Conservation (phyloP, 2,797 vertebrate genomes). For the Cirrhinus mrigala region DNA sequence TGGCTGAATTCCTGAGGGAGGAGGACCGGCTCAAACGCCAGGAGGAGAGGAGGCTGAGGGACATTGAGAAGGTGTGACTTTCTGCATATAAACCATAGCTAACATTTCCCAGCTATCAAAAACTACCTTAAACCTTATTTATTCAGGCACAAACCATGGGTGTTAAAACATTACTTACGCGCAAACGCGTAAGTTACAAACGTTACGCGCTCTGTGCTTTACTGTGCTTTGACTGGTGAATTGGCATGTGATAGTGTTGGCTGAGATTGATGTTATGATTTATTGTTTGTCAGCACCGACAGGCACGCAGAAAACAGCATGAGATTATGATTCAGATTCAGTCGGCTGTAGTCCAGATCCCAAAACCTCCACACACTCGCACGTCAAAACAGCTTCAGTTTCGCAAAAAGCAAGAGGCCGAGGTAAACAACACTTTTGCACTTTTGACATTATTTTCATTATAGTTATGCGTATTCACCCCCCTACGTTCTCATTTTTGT, state of each 20-base stretch:
- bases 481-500: background rate
- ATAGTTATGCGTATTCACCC: background rate
- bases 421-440: slow-evolving; percentile 76
- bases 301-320: slow-evolving; percentile 74
- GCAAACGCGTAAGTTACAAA: too few species aligned
- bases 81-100: background rate
- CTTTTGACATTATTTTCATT: background rate
- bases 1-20: slow-evolving; percentile 67
- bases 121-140: background rate
- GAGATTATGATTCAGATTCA: slow-evolving; percentile 81
- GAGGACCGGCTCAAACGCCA: slow-evolving; percentile 73
- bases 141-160: background rate
- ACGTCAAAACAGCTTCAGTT: slow-evolving; percentile 74
- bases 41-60: slow-evolving; percentile 74
- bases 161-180: background rate
- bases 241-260: slow-evolving; percentile 61
- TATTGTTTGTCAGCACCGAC: slow-evolving; percentile 71
- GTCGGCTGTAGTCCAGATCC: slow-evolving; percentile 77
- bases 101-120: background rate
- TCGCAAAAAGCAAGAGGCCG: slow-evolving; percentile 81
- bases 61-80: slow-evolving; percentile 77
- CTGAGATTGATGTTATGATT: background rate
- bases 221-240: background rate
- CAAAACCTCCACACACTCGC: slow-evolving; percentile 76
- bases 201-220: background rate